Base-by-base conservation (phyloP, 1,140 invertebrate species). In the Papilio polytes region DNA sequence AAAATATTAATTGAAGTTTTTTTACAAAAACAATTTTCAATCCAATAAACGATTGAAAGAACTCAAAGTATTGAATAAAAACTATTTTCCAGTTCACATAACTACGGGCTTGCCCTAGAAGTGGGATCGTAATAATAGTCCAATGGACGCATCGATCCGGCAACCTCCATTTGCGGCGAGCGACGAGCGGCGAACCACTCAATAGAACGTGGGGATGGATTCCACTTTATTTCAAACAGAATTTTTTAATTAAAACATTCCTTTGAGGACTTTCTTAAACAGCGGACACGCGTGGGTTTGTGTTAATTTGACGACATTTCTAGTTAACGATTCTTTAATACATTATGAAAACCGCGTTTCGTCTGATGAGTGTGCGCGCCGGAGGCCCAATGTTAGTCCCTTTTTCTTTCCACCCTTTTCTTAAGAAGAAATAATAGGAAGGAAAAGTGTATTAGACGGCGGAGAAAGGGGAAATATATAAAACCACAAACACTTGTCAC, bases 211-310 rank as follows among this genome's bases (percentile, higher is more conserved):
- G 9, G 22, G 22, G 22, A 63, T 26, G 20, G 59, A 63, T 6
- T 63, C 59, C 22, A 63, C 20, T 22, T 48, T 74, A 74, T 74
- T 74, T 74, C 18, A 51, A 74, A 48, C 26, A 48, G 20, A 74
- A 18, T 44, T 74, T 74, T 74, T 74, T 74, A 74, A 74, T 48
- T 74, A 51, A 48, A 74, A 48, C 22, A 63, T 46, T 74, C 20
- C 44, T 22, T n/a, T 74, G 9, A 0, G 18, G 72, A 74, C 3
- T 74, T 74, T 46, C 41, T 13, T 44, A 7, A 74, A n/a, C 66
- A 41, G n/a, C 31, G 22, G 59, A 12, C 7, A 26, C 59, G 26
- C 9, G 22, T 13, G 12, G n/a, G n/a, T 66, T 31, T 26, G 59
- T 66, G 22, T 66, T 20, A 7, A 22, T 66, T 66, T 26, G 10